Percentiles rank a stretch among this genome's conserved stretches.
These are phyloP conservation scores for Plumapathes pennacea DNA, from an alignment of 92 coral and sea anemone species.

Conservation along the genomic window DNA sequence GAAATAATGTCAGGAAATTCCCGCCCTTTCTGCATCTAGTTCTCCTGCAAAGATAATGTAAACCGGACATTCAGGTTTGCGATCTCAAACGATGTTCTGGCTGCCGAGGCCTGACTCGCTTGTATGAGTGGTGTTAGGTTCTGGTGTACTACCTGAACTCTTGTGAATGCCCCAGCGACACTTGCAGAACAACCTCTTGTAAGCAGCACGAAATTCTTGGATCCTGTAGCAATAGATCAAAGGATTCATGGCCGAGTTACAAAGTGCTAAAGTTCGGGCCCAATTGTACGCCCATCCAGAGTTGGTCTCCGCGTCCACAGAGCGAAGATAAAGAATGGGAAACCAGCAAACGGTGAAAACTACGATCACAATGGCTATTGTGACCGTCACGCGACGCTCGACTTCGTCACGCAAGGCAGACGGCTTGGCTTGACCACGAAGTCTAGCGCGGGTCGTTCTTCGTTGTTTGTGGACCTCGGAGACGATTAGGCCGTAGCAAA, in stretches of 20 bases:
- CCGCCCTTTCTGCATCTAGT: too few relatives aligned
- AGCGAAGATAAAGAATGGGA: constrained; percentile 62
- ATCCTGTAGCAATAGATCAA: constrained; percentile 80
- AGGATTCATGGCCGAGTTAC: constrained; percentile 77
- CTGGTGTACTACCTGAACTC: constrained; percentile 19
- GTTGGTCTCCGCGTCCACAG: constrained; percentile 39
- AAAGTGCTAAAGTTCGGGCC: constrained; percentile 77
- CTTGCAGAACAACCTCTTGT: constrained; percentile 45
- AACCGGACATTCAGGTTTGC: too few relatives aligned
- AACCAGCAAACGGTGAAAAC: constrained; percentile 68
- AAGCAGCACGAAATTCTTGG: constrained; percentile 69
- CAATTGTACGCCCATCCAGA: constrained; percentile 75
- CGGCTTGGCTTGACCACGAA: constrained; percentile 8
- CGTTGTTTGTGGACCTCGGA: constrained; percentile 67
- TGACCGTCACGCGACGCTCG: constrained; percentile 83
- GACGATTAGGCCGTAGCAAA: constrained; percentile 60
- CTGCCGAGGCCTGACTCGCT: constrained; percentile 13
- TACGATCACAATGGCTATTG: constrained; percentile 68
- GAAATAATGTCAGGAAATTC: too few relatives aligned
- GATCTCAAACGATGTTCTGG: too few relatives aligned
- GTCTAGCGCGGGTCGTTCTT: constrained; percentile 6
- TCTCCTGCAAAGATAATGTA: too few relatives aligned
- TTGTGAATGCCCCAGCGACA: constrained; percentile 51
- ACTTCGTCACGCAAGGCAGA: constrained; percentile 26
- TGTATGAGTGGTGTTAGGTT: constrained; percentile 29